phyloP scores from a whole-genome alignment of 2,888 invertebrate species.

The Tryphoninae sp. region DNA sequence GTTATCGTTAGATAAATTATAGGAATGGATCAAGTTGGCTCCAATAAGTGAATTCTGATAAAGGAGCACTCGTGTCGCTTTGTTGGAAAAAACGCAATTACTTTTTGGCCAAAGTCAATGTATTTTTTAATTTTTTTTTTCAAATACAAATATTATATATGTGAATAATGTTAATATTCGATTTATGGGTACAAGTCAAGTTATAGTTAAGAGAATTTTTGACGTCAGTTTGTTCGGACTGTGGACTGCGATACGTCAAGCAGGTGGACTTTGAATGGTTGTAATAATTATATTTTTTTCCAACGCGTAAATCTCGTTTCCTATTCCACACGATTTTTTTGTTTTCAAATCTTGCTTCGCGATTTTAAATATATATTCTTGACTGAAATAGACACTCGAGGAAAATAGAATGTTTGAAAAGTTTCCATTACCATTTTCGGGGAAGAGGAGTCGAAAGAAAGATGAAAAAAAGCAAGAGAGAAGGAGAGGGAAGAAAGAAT shows the following conservation, averaged over 20 bases:
- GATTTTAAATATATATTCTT: neutral
- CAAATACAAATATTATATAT: too few relatives aligned
- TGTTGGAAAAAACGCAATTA: too few relatives aligned
- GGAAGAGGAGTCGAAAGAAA: slow-evolving; percentile 23
- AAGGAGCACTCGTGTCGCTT: too few relatives aligned
- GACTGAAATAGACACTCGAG: neutral
- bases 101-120: too few relatives aligned
- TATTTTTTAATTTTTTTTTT: too few relatives aligned
- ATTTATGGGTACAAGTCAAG: too few relatives aligned
- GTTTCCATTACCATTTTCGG: slow-evolving; percentile 22
- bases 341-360: neutral
- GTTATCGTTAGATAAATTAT: neutral
- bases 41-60: too few relatives aligned
- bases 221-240: neutral
- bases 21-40: too few relatives aligned
- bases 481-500: neutral
- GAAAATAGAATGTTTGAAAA: neutral
- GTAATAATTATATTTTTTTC: slow-evolving; percentile 1
- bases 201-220: neutral
- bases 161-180: neutral
- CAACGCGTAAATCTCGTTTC: neutral
- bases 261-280: slow-evolving; percentile 1
- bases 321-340: neutral
- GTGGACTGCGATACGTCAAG: neutral
- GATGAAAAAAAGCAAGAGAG: slow-evolving; percentile 22